Evolutionary conservation across 2,888 invertebrate genomes (phyloP).

Genomic region (Scaptomyza parva): DNA sequence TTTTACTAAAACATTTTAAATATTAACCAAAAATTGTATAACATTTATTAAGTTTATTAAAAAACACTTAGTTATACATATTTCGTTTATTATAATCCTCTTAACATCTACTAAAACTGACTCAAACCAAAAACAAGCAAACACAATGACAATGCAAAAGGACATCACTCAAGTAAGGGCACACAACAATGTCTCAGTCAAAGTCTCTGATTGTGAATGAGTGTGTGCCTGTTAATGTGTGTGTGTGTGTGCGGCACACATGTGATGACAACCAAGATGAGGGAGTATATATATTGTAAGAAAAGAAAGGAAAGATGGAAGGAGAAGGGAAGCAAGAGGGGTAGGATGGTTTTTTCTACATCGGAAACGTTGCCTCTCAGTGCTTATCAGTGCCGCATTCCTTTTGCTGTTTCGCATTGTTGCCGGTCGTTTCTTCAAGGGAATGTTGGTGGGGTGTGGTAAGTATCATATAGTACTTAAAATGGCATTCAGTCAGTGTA

Average conservation of each 20-base stretch:
- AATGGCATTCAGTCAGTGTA: conserved; percentile 25
- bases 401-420: conserved; percentile 66
- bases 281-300: conserved; percentile 6
- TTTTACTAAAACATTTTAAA: neutral
- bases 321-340: conserved; percentile 6
- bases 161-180: conserved; percentile 15
- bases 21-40: neutral
- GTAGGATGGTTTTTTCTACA: conserved; percentile 23
- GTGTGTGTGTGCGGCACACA: conserved; percentile 34
- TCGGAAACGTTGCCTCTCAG: conserved; percentile 63
- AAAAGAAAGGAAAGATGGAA: conserved; percentile 11
- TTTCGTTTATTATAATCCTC: neutral
- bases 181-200: conserved; percentile 51
- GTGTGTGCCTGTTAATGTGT: neutral
- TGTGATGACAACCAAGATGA: conserved; percentile 51
- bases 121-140: conserved; percentile 5
- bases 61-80: neutral
- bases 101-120: no score
- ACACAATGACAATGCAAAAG: neutral
- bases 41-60: neutral
- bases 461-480: conserved; percentile 14
- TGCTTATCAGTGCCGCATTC: conserved; percentile 67
- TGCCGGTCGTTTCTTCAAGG: conserved; percentile 29
- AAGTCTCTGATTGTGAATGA: conserved; percentile 19
- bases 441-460: neutral